Conservation (phyloP, 2,113 vertebrate genomes). For the Nymphicus hollandicus region DNA sequence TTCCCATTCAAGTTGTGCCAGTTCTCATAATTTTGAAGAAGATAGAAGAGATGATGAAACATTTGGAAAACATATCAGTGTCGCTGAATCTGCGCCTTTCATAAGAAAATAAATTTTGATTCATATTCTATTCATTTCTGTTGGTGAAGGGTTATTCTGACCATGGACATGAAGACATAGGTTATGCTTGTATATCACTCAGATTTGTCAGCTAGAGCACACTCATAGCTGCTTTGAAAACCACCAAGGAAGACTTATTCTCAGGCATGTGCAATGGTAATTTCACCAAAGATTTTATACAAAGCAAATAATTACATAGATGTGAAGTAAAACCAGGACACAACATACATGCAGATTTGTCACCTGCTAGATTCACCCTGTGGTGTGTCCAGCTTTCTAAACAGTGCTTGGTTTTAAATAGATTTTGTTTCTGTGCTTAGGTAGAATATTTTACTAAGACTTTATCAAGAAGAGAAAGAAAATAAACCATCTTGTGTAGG, state of each 20-base stretch:
- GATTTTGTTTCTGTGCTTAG: neutral
- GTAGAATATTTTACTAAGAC: neutral
- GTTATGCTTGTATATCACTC: neutral
- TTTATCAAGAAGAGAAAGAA: neutral
- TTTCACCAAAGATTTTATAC: neutral
- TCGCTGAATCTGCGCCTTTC: neutral
- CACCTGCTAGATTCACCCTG: neutral
- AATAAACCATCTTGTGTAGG: neutral
- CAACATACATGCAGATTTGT: neutral
- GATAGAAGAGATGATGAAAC: neutral
- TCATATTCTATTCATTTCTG: neutral
- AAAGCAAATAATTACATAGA: neutral
- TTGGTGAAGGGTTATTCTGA: neutral
- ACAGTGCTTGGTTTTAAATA: neutral
- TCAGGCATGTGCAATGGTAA: neutral
- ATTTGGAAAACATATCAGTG: neutral
- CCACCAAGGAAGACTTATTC: neutral
- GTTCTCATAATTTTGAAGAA: neutral
- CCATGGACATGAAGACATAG: neutral
- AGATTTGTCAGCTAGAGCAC: neutral
- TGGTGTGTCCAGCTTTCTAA: neutral
- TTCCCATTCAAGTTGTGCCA: neutral
- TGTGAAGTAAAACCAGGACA: neutral
- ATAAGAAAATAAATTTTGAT: neutral
- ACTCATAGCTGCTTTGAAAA: neutral